Conservation (phyloP, 2,113 vertebrate genomes). For the Ia io region DNA sequence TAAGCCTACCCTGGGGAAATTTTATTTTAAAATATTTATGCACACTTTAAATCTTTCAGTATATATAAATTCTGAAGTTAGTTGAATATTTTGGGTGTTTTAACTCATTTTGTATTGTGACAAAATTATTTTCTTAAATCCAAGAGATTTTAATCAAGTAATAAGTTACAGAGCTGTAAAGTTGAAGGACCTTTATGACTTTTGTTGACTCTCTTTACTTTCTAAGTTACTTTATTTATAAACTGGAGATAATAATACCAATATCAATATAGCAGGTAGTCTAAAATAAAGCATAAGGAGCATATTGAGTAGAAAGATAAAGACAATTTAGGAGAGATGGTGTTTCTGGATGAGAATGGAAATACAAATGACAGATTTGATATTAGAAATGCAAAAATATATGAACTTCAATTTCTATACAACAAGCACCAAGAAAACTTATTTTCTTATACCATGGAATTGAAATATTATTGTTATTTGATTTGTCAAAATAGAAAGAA, state of each 20-base stretch:
- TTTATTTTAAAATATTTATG: neutral
- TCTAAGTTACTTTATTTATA: constrained; percentile 17
- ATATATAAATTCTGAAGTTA: neutral
- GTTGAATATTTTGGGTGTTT: neutral
- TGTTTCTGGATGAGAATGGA: neutral
- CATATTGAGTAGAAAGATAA: neutral
- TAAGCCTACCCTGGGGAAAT: neutral
- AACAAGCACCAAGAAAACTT: neutral
- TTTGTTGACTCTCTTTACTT: neutral
- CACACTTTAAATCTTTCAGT: constrained; percentile 14
- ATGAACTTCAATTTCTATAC: neutral
- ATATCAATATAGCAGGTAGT: neutral
- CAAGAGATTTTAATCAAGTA: neutral
- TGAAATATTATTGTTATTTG: neutral
- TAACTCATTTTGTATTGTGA: neutral
- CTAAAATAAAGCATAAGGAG: neutral
- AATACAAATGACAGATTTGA: neutral
- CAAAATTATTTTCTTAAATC: constrained; percentile 31
- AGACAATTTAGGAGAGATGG: neutral
- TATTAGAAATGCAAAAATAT: neutral
- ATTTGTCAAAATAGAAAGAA: neutral
- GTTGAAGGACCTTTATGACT: neutral
- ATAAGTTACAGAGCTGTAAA: neutral
- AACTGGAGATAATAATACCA: neutral
- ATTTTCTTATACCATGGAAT: neutral